Evolutionary conservation across 1,140 invertebrate genomes (phyloP).

Genomic region (Forficula auricularia): DNA sequence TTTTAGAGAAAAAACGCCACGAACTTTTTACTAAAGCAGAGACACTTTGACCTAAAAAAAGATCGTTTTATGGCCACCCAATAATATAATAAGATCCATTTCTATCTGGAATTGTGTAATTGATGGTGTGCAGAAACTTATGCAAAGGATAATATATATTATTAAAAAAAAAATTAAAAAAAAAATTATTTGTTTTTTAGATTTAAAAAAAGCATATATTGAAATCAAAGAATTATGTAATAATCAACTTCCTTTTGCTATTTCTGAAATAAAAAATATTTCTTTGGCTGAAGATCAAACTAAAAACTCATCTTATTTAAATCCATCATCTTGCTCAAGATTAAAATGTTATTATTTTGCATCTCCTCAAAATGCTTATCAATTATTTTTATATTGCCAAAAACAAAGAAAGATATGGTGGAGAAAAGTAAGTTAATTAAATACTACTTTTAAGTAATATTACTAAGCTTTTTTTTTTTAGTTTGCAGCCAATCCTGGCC

Average conservation of each 20-base stretch:
- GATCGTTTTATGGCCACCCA: too few species aligned
- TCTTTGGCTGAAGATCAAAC: too few species aligned
- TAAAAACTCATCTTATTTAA: not conserved
- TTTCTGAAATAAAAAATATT: slow-evolving; percentile 26
- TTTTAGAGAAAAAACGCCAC: too few species aligned
- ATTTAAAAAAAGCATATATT: slow-evolving; percentile 10
- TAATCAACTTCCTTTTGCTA: slow-evolving; percentile 31
- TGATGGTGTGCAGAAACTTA: not conserved
- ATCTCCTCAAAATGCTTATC: slow-evolving; percentile 25
- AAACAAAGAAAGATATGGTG: slow-evolving; percentile 62
- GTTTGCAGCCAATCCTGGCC: slow-evolving; percentile 44
- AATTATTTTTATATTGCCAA: slow-evolving; percentile 48
- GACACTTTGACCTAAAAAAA: too few species aligned
- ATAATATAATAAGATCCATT: too few species aligned
- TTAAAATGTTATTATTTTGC: slow-evolving; percentile 16
- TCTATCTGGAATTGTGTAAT: too few species aligned
- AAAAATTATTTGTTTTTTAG: slow-evolving; percentile 9
- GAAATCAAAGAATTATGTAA: slow-evolving; percentile 9
- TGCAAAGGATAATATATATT: not conserved
- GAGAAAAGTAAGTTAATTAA: slow-evolving; percentile 38
- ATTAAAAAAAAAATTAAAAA: not conserved
- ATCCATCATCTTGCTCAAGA: not conserved
- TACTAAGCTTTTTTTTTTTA: slow-evolving; percentile 22
- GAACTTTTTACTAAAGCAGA: too few species aligned
- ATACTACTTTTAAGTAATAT: slow-evolving; percentile 1